Conservation (phyloP, 2,888 invertebrate genomes). For the Lasioglossum malachurum region DNA sequence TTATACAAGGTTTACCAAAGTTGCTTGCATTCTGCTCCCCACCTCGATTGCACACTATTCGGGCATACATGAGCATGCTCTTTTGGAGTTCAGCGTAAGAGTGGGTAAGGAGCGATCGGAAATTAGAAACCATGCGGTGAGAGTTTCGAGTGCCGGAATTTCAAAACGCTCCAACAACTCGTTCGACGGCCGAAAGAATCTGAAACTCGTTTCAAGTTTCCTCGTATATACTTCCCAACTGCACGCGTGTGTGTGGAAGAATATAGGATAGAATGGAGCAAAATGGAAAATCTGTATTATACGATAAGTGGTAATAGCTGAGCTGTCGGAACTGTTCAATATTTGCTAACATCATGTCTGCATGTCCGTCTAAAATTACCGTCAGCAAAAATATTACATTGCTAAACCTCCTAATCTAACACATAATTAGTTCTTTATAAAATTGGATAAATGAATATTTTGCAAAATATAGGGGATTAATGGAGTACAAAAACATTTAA, state of each 20-base stretch:
- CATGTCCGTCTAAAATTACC: not conserved
- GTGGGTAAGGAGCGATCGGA: constrained; percentile 74
- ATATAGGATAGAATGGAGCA: constrained; percentile 28
- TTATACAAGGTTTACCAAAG: constrained; percentile 67
- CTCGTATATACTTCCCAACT: constrained; percentile 14
- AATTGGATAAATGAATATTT: not conserved
- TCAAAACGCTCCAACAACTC: constrained; percentile 68
- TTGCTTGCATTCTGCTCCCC: constrained; percentile 61
- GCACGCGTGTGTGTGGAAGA: constrained; percentile 12
- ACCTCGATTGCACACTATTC: constrained; percentile 64
- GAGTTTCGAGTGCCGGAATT: constrained; percentile 69
- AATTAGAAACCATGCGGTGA: constrained; percentile 75
- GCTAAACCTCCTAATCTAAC: not conserved
- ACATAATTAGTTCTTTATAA: not conserved
- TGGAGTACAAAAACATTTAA: constrained; percentile 1
- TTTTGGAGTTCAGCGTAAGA: constrained; percentile 46
- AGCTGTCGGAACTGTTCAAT: constrained; percentile 24
- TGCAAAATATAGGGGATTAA: constrained; percentile 1
- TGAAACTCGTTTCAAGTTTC: constrained; percentile 65
- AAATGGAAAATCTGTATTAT: constrained; percentile 57
- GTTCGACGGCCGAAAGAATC: constrained; percentile 64
- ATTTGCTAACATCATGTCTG: constrained; percentile 24
- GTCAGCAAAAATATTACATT: not conserved
- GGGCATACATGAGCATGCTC: constrained; percentile 26
- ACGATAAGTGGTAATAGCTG: constrained; percentile 49